These are phyloP conservation scores for Microctonus hyperodae DNA, from an alignment of 2,888 invertebrate genomes.

Conservation along the genomic window DNA sequence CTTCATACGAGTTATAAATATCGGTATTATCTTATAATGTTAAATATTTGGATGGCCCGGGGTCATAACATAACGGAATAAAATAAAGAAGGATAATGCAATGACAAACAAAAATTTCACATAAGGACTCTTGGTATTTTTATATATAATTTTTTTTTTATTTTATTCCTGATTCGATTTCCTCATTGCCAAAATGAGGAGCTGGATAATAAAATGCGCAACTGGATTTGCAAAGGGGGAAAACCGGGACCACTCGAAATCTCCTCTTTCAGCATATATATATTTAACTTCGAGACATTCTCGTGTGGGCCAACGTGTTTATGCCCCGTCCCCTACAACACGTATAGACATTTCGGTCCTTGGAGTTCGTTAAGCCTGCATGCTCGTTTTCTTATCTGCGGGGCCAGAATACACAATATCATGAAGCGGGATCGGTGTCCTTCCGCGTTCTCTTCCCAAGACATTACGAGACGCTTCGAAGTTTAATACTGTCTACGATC, in stretches of 20 bases:
- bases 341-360: constrained; percentile 5
- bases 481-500: constrained; percentile 2
- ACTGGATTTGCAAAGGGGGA: constrained; percentile 1
- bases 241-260: constrained; percentile 11
- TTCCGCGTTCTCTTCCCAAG: constrained; percentile 26
- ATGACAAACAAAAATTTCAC: constrained; percentile 14
- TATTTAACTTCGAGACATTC: background rate
- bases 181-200: constrained; percentile 29
- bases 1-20: background rate
- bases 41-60: background rate
- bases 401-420: constrained; percentile 16
- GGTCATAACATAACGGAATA: background rate
- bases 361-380: constrained; percentile 23
- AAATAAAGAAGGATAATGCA: background rate
- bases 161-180: background rate
- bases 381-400: constrained; percentile 22
- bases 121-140: background rate
- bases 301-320: constrained; percentile 1
- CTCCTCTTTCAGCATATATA: background rate
- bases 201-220: constrained; percentile 27
- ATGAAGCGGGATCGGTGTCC: constrained; percentile 7
- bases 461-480: constrained; percentile 22
- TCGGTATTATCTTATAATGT: background rate
- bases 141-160: background rate
- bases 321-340: background rate